A percentile compares a stretch with the other conserved stretches of the same genome.
Evolutionary conservation across 2,888 invertebrate genomes (phyloP).

Genomic region (Ariolimax columbianus): DNA sequence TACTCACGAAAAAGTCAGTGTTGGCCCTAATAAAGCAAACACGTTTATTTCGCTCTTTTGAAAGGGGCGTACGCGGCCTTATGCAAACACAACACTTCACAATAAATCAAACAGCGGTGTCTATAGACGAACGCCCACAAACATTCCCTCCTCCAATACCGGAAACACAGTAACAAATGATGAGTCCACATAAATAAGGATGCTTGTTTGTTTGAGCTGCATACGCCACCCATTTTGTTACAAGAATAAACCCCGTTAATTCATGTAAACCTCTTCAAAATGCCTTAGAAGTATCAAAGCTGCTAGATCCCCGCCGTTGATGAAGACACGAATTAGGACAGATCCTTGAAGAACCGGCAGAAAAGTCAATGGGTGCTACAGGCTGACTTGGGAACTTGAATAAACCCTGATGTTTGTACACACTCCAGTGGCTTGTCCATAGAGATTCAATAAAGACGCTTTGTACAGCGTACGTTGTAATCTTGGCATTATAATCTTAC

Average conservation of each 20-base stretch:
- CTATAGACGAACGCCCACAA: not conserved
- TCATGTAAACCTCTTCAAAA: not conserved
- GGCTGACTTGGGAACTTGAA: not conserved
- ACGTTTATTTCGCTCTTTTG: too few relatives aligned
- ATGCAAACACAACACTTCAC: too few relatives aligned
- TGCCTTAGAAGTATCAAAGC: not conserved
- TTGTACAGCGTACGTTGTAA: not conserved
- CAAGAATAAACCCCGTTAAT: not conserved
- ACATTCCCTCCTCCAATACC: not conserved
- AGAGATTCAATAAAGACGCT: not conserved
- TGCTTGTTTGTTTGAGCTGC: not conserved
- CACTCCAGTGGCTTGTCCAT: not conserved
- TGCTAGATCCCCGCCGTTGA: not conserved
- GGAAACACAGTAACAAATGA: not conserved
- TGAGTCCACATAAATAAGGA: not conserved
- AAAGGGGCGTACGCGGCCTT: too few relatives aligned
- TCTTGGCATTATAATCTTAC: not conserved
- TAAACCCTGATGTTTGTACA: not conserved
- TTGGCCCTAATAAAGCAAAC: too few relatives aligned
- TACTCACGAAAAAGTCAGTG: too few relatives aligned
- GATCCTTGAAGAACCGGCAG: not conserved
- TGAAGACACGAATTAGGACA: not conserved
- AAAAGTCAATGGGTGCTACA: slow-evolving; percentile 4
- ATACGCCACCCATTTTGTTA: not conserved
- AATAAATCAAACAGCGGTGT: not conserved